A percentile compares a stretch with the other conserved stretches of the same genome.
Evolutionary conservation across 2,888 invertebrate genomes (phyloP).

Genomic region (Epinotia brunnichana): DNA sequence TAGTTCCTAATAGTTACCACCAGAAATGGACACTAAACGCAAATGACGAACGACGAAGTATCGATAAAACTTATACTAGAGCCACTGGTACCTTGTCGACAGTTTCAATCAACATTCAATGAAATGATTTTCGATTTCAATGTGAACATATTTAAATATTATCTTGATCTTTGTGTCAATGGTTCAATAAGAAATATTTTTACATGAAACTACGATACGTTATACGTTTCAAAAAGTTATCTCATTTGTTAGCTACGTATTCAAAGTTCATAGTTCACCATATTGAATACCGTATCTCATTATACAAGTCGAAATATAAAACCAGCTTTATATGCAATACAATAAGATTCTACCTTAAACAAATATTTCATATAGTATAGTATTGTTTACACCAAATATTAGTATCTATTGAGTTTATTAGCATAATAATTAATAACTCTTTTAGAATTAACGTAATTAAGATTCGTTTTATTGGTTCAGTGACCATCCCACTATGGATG

Average conservation of each 20-base stretch:
- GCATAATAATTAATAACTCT: slow-evolving; percentile 35
- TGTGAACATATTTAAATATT: too few relatives aligned
- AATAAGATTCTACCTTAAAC: slow-evolving; percentile 14
- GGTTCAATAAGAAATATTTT: not conserved
- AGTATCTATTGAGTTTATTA: slow-evolving; percentile 56
- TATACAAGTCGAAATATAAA: not conserved
- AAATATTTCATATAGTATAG: slow-evolving; percentile 50
- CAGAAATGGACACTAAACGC: too few relatives aligned
- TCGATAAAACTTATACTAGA: too few relatives aligned
- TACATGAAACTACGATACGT: not conserved
- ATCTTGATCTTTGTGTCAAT: not conserved
- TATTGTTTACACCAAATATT: slow-evolving; percentile 71
- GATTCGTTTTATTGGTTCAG: slow-evolving; percentile 39
- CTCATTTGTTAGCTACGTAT: not conserved
- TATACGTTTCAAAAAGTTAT: not conserved
- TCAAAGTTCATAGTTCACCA: not conserved
- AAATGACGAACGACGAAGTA: too few relatives aligned
- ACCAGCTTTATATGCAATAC: slow-evolving; percentile 4
- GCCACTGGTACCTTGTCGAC: too few relatives aligned
- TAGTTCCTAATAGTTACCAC: too few relatives aligned
- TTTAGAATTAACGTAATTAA: slow-evolving; percentile 35
- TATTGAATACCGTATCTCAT: not conserved
- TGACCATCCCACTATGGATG: slow-evolving; percentile 1
- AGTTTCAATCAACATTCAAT: too few relatives aligned
- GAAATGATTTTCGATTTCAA: too few relatives aligned